phyloP scores from a whole-genome alignment of 2,797 vertebrate species.

The Eupleurogrammus muticus region DNA sequence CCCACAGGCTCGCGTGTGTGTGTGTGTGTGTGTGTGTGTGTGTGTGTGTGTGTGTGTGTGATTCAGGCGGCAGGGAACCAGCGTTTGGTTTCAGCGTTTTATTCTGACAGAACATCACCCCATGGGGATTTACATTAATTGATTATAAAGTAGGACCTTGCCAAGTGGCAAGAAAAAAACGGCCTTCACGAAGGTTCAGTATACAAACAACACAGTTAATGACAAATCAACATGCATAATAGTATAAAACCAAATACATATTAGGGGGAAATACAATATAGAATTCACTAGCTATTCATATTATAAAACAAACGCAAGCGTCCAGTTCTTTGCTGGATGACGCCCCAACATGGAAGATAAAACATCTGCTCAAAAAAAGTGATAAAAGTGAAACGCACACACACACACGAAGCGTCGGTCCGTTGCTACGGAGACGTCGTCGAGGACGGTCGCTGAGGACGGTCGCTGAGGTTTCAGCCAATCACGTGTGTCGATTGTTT shows the following conservation, averaged over 20 bases:
- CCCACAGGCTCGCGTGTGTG: not conserved
- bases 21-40: too few species aligned
- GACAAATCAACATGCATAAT: slow-evolving; percentile 65
- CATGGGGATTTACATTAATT: slow-evolving; percentile 69
- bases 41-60: not conserved
- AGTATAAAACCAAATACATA: slow-evolving; percentile 67
- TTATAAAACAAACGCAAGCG: slow-evolving; percentile 27
- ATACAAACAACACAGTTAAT: slow-evolving; percentile 58
- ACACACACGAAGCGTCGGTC: too few species aligned
- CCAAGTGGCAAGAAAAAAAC: slow-evolving; percentile 65
- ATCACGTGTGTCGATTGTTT: too few species aligned
- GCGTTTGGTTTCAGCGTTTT: slow-evolving; percentile 67
- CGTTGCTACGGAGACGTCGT: not conserved
- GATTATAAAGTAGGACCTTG: slow-evolving; percentile 67
- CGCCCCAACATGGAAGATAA: not conserved
- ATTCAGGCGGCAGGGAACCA: slow-evolving; percentile 9
- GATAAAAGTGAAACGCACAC: slow-evolving; percentile 18
- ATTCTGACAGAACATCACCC: slow-evolving; percentile 71
- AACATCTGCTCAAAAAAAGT: slow-evolving; percentile 20
- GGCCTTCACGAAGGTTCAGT: slow-evolving; percentile 64
- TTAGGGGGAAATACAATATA: slow-evolving; percentile 38
- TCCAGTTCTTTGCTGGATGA: slow-evolving; percentile 25
- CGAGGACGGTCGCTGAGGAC: too few species aligned
- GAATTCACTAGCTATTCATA: slow-evolving; percentile 26
- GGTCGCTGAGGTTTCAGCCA: too few species aligned